Base-by-base conservation (phyloP, 2,797 vertebrate genomes). In the Chiloscyllium punctatum region DNA sequence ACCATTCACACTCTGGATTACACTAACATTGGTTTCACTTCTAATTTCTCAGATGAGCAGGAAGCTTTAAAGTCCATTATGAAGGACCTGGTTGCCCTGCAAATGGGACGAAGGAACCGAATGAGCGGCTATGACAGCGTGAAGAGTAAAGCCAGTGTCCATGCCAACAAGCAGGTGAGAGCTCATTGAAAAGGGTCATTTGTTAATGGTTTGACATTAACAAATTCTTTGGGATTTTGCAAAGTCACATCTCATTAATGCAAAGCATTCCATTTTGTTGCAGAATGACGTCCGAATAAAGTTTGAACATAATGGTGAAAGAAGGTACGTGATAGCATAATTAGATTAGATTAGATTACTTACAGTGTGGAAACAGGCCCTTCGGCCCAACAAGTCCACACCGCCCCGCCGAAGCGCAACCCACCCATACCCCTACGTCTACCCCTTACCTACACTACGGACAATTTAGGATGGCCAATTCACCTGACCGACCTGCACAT, bases 61-160 rank as follows among this genome's bases (percentile, higher is more conserved):
- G 99, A 99, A 97, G 99, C 99, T 97, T 98, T 99, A 96, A 98
- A 99, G 97, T 99, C 99, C 82, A 99, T 99, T 97, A 99, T 99
- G 99, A 99, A 99, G 97, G 99, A 99, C 98, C 98, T 99, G 97
- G 99, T 99, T 95, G 99, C 99, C 7, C 98, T 99, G 95, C 98
- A 99, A 97, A 99, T 99, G 99, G 98, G 98, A 96, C 97, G 98
- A 95, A 98, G 98, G 66, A 98, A 98, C 97, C 98, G 99, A 3
- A 96, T 97, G 96, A 96, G 98, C 94, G 97, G 98, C 0, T 98
- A 98, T n/a, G 99, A 99, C 96, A 97, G 97, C 95, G 97, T 98
- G 97, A 99, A 99, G 97, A 98, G 97, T n/a, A 99, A 99, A 96
- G 98, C 98, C 79, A 71, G 97, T 0, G 96, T 97, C 96, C 98